Evolutionary conservation across 2,888 invertebrate species (phyloP).

Genomic region (Mythimna lalbum): DNA sequence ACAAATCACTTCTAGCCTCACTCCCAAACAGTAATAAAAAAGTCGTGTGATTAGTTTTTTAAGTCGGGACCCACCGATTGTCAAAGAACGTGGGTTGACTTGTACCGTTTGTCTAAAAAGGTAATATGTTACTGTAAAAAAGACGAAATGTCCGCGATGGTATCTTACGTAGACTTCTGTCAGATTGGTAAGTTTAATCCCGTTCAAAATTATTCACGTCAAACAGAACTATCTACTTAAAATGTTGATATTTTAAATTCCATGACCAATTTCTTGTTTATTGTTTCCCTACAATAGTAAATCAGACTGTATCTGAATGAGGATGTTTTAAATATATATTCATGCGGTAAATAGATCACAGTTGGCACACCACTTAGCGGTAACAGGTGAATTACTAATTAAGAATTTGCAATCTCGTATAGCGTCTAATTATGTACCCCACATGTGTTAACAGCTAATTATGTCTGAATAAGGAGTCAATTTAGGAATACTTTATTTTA

Average conservation of each 20-base stretch:
- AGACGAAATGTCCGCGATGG: constrained; percentile 74
- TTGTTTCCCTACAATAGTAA: constrained; percentile 58
- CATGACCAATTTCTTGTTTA: constrained; percentile 62
- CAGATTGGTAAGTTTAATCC: constrained; percentile 80
- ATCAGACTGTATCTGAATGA: constrained; percentile 15
- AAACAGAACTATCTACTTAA: constrained; percentile 56
- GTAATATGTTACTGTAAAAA: constrained; percentile 81
- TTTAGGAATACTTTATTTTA: constrained; percentile 14
- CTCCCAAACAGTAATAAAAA: constrained; percentile 85
- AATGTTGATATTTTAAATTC: constrained; percentile 59
- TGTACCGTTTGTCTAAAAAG: constrained; percentile 79
- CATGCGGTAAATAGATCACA: constrained; percentile 45
- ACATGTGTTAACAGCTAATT: constrained; percentile 59
- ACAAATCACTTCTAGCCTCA: constrained; percentile 89
- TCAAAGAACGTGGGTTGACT: constrained; percentile 80
- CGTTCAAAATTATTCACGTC: constrained; percentile 76
- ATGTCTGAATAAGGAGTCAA: constrained; percentile 35
- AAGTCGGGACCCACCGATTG: constrained; percentile 79
- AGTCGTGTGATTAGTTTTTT: constrained; percentile 85
- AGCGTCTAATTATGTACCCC: constrained; percentile 71
- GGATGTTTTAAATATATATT: constrained; percentile 15
- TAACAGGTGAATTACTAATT: constrained; percentile 72
- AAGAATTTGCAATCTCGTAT: constrained; percentile 66
- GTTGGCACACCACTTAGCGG: constrained; percentile 57
- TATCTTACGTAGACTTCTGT: constrained; percentile 79